Percentiles rank a stretch among this genome's conserved stretches.
Evolutionary conservation across 2,888 invertebrate genomes (phyloP).

Genomic region (Adelognathus sp.): DNA sequence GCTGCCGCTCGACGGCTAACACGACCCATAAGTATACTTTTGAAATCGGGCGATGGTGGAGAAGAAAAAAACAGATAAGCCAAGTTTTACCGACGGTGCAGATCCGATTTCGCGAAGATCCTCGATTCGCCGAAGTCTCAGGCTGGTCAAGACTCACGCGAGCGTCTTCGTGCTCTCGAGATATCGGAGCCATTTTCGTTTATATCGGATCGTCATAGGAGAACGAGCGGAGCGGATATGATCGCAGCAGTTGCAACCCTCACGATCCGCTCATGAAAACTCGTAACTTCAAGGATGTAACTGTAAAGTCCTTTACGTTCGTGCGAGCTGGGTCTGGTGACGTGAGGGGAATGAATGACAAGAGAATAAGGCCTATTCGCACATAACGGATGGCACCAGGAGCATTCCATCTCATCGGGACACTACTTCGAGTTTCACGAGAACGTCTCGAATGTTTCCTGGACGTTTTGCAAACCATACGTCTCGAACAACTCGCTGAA

Average conservation of each 20-base stretch:
- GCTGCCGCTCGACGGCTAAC: background rate
- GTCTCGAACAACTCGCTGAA: conserved; percentile 19
- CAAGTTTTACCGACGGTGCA: conserved; percentile 38
- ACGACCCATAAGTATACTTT: background rate
- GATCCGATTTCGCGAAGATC: conserved; percentile 9
- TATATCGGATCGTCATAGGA: conserved; percentile 59
- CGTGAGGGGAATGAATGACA: background rate
- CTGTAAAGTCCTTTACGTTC: conserved; percentile 19
- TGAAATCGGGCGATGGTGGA: conserved; percentile 18
- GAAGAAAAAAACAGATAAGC: conserved; percentile 45
- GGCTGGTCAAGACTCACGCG: background rate
- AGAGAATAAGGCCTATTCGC: conserved; percentile 43
- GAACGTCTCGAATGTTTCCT: conserved; percentile 40
- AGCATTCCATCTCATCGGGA: conserved; percentile 64
- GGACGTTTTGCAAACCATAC: background rate
- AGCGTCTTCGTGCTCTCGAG: conserved; percentile 12
- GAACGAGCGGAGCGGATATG: conserved; percentile 2
- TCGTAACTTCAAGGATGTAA: conserved; percentile 62
- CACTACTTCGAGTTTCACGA: conserved; percentile 70
- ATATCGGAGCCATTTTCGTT: conserved; percentile 47
- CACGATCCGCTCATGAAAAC: conserved; percentile 47
- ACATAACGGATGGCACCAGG: conserved; percentile 62
- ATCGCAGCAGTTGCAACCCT: conserved; percentile 10
- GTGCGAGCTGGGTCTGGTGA: background rate
- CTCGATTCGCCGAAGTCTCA: conserved; percentile 33